phyloP scores from a whole-genome alignment of 2,797 vertebrate species.

The Geotrypetes seraphini region DNA sequence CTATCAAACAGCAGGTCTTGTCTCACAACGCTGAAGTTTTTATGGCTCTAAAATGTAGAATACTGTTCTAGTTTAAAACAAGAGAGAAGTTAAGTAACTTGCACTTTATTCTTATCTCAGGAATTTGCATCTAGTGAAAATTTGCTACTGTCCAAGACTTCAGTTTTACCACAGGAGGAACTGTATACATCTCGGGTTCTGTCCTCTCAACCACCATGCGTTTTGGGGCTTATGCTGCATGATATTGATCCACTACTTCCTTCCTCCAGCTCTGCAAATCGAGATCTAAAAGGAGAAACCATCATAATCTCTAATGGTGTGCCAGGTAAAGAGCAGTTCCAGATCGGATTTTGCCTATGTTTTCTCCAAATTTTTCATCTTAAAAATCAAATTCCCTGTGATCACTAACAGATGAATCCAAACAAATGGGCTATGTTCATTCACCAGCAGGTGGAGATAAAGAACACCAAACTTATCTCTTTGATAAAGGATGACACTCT shows the following conservation, averaged over 20 bases:
- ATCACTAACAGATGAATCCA: too few relatives aligned
- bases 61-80: too few relatives aligned
- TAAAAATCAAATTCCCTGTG: too few relatives aligned
- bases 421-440: too few relatives aligned
- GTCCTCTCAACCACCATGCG: slow-evolving; percentile 13
- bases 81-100: too few relatives aligned
- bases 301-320: slow-evolving; percentile 11
- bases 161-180: neutral
- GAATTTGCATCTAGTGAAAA: slow-evolving; percentile 8
- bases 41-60: too few relatives aligned
- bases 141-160: neutral
- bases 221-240: slow-evolving; percentile 29
- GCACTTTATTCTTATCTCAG: slow-evolving; percentile 18
- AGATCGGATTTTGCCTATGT: neutral
- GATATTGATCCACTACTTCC: slow-evolving; percentile 28
- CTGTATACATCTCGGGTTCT: neutral
- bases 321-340: slow-evolving; percentile 38
- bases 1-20: too few relatives aligned
- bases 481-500: too few relatives aligned
- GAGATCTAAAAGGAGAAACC: slow-evolving; percentile 11
- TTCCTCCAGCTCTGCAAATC: slow-evolving; percentile 16
- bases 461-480: too few relatives aligned
- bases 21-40: too few relatives aligned
- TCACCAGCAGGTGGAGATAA: too few relatives aligned
- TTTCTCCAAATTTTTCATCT: neutral